Base-by-base conservation (phyloP, 2,797 vertebrate species). In the Anableps anableps region DNA sequence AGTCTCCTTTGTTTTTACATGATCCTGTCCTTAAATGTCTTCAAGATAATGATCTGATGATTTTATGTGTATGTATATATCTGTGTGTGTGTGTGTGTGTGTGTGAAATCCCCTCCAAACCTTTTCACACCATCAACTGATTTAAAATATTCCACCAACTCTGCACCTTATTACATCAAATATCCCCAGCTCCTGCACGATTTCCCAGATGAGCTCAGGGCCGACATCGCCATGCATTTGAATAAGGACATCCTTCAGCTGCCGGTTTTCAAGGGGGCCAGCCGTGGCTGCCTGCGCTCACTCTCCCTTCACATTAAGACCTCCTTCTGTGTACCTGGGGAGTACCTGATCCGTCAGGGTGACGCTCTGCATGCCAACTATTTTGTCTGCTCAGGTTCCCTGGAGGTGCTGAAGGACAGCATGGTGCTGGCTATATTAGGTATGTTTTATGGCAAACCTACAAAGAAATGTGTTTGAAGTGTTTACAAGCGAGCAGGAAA, bases 211-310 rank as follows among this genome's bases (percentile, higher is more conserved):
- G 98, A 99, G 95, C 95, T 99, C 81, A 96, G 97, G 0, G 98
- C 98, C 0, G 98, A 99, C 79, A 98, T 99, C 82, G 97, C 98
- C 90, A 98, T 98, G 98, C 98, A 99, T 92, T 96, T 99, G 92
- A 97, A 99, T 92, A 98, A 99, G 92, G 98, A 99, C 94, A 99
- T 99, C 92, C 95, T 99, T 92, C 98, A 98, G 96, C 96, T 99
- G 90, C 96, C 98, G 0, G 92, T 99, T 87, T 99, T 99, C 2
- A 96, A 97, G 89, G 96, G 96, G 0, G 98, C 98, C 19, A 99
- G 98, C 88, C 96, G 97, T 1, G 97, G 98, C 81, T 99, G 98
- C 90, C 96, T 99, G 78, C 97, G 98, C 73, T 98, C 98, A 0
- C 96, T 99, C 84, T 99, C 98, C 0, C 96, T 99, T 73, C 97